A percentile compares a stretch with the other conserved stretches of the same genome.
These are phyloP conservation scores for Telenomus remus DNA, from an alignment of 1,140 invertebrate genomes.

Conservation along the genomic window DNA sequence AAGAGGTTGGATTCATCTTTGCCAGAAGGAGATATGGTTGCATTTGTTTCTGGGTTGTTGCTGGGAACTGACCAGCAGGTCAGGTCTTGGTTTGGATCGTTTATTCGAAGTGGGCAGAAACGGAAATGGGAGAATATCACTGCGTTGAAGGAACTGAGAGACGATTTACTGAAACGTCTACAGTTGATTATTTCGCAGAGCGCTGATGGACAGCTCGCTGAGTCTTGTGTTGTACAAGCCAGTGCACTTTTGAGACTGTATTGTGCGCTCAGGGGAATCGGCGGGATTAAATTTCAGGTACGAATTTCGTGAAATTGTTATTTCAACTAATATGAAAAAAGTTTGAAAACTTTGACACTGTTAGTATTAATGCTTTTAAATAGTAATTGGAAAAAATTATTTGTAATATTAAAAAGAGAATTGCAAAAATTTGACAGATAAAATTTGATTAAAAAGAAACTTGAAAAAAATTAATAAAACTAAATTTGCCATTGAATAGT, in stretches of 20 bases:
- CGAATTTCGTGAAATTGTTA: no score
- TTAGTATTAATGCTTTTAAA: no score
- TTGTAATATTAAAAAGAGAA: no score
- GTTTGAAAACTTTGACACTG: no score
- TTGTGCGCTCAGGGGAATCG: slow-evolving; percentile 93
- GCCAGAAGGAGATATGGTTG: slow-evolving; percentile 78
- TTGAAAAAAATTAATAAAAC: no score
- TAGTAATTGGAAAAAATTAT: no score
- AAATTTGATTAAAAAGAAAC: no score
- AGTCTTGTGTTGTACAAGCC: slow-evolving; percentile 85
- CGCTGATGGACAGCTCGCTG: slow-evolving; percentile 77
- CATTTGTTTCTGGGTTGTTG: slow-evolving; percentile 93
- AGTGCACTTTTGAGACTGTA: slow-evolving; percentile 89
- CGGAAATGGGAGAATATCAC: slow-evolving; percentile 85
- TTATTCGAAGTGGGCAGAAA: slow-evolving; percentile 93
- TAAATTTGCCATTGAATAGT: background rate
- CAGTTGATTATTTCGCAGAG: slow-evolving; percentile 78
- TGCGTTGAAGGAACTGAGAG: slow-evolving; percentile 84
- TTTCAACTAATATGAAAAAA: no score
- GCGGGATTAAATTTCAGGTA: slow-evolving; percentile 87
- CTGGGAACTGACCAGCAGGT: slow-evolving; percentile 93
- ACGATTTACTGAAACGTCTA: slow-evolving; percentile 85
- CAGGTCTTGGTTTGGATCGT: slow-evolving; percentile 93
- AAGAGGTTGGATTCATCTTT: slow-evolving; percentile 61
- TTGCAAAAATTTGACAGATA: no score